Base-by-base conservation (phyloP, 2,797 vertebrate species). In the Urocyon cinereoargenteus region DNA sequence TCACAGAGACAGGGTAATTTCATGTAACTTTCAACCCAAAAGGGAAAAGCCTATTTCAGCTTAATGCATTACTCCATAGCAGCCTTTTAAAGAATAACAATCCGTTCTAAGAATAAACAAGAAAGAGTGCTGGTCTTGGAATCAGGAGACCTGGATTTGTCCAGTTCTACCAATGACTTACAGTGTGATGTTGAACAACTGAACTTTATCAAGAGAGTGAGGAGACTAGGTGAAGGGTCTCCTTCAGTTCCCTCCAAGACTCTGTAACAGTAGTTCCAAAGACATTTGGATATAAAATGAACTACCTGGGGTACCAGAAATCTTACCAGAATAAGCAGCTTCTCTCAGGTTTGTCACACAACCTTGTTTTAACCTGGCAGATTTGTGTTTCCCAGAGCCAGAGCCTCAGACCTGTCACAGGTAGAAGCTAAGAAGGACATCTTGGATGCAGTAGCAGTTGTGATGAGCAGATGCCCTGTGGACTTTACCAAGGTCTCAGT, bases 41-140 rank as follows among this genome's bases (percentile, higher is more conserved):
- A 86, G 92, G 53, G 28, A 87, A 96, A 22, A 26, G 90, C 96
- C 34, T 51, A 1, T 96, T 21, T 88, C 83, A 92, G 40, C 59
- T 16, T 66, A 93, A 26, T 59, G 4, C 19, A 95, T 75, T 83
- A 12, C 49, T 70, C 53, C 40, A 34, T 45, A 70, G 78, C 40
- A 86, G 85, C 36, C 86, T 92, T 95, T 86, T 94, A 86, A 94
- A 94, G 73, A 92, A 61, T 78, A 96, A 77, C 55, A 57, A 3
- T 85, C 83, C 86, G 51, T n/a, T 89, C 86, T 86, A 55, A 89
- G 86, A 81, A 89, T 94, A 91, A 92, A 83, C 51, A 83, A 49
- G 66, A 61, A 72, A 22, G 83, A 68, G 70, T 86, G 55, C 82
- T 84, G 36, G 34, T 51, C 62, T 96, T 93, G 49, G 40, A 91